phyloP scores from a whole-genome alignment of 1,140 invertebrate genomes.

The Parapsyche elsis region DNA sequence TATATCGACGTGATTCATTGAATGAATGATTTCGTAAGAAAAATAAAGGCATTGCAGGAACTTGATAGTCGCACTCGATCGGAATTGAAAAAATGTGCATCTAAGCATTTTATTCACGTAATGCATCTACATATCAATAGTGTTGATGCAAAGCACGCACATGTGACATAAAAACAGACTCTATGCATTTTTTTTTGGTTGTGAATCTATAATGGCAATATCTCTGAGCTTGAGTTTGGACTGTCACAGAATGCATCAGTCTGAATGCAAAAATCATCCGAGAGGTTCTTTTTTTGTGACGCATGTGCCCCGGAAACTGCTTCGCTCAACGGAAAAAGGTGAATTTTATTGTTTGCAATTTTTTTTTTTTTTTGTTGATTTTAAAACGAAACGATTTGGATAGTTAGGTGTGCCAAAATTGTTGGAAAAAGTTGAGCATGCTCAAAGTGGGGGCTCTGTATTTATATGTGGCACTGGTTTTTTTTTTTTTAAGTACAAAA shows the following conservation, averaged over 20 bases:
- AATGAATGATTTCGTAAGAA: too few species aligned
- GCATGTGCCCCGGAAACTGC: constrained; percentile 48
- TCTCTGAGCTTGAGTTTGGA: background rate
- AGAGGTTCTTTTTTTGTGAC: constrained; percentile 55
- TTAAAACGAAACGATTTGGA: background rate
- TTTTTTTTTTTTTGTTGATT: background rate
- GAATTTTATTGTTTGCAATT: constrained; percentile 4
- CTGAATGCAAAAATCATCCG: constrained; percentile 49
- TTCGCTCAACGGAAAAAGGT: constrained; percentile 30
- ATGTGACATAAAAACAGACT: constrained; percentile 46
- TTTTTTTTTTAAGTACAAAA: background rate
- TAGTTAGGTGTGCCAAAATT: background rate
- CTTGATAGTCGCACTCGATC: too few species aligned
- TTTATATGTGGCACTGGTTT: constrained; percentile 13
- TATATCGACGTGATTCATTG: background rate
- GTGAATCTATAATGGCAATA: background rate
- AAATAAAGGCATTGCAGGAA: too few species aligned
- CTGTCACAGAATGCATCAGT: constrained; percentile 31
- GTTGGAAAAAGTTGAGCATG: constrained; percentile 1
- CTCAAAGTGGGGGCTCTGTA: constrained; percentile 1
- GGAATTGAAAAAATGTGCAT: too few species aligned
- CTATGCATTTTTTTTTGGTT: constrained; percentile 6
- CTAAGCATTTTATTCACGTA: background rate
- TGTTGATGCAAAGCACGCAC: constrained; percentile 40
- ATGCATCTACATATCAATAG: background rate